phyloP scores from a whole-genome alignment of 1,140 invertebrate genomes.

The Triops cancriformis region DNA sequence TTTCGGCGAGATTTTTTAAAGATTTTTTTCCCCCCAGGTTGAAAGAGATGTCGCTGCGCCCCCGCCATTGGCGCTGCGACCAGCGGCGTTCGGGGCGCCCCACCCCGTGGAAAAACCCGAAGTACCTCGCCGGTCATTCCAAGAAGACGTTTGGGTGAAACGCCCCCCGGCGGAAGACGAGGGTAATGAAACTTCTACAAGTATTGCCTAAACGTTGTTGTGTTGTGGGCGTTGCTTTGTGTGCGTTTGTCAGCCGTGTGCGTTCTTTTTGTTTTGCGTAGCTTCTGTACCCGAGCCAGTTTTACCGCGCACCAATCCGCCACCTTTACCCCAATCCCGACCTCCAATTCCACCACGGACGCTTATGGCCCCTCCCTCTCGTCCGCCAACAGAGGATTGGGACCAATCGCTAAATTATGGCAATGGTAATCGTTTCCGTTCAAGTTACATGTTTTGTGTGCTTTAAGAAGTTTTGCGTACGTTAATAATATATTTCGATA shows the following conservation, averaged over 20 bases:
- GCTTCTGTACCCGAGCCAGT: constrained; percentile 18
- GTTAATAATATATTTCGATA: background rate
- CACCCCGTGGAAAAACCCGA: background rate
- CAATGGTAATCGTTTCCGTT: constrained; percentile 17
- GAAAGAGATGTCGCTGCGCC: background rate
- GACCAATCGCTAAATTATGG: background rate
- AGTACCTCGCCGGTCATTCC: background rate
- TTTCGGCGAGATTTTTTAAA: background rate
- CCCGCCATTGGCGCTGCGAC: background rate
- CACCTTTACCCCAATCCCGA: constrained; percentile 27
- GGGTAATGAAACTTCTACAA: background rate
- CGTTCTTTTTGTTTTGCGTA: constrained; percentile 14
- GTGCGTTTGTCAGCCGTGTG: constrained; percentile 2
- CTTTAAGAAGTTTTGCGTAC: background rate
- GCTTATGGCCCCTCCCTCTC: constrained; percentile 16
- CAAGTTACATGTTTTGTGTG: constrained; percentile 20
- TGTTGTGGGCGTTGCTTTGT: background rate
- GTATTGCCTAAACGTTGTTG: too few relatives aligned
- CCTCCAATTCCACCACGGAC: constrained; percentile 24
- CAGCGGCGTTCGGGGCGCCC: background rate
- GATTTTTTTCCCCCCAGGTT: background rate
- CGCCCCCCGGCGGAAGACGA: background rate
- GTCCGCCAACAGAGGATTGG: constrained; percentile 12
- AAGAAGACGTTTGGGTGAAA: background rate
- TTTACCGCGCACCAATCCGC: constrained; percentile 25